A percentile compares a stretch with the other conserved stretches of the same genome.
These are phyloP conservation scores for Poeciliopsis paucimaculata DNA, from an alignment of 2,797 vertebrate genomes.

Conservation along the genomic window DNA sequence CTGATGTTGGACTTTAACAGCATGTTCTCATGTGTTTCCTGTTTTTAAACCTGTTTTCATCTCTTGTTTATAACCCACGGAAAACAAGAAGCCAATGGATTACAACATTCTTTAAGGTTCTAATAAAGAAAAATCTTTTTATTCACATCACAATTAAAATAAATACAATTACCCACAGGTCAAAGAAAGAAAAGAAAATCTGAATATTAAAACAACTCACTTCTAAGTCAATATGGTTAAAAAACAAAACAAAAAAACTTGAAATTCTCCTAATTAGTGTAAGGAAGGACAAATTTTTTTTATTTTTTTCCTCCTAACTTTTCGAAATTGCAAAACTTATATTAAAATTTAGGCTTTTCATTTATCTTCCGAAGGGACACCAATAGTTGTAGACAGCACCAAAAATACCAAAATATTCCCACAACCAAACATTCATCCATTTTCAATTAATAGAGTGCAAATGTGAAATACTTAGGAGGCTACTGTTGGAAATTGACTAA, in stretches of 20 bases:
- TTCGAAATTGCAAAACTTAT: neutral
- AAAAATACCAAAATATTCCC: neutral
- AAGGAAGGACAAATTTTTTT: neutral
- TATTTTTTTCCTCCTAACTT: neutral
- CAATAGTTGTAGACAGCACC: too few species aligned
- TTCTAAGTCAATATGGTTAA: too few species aligned
- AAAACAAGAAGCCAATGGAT: neutral
- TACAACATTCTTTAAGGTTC: neutral
- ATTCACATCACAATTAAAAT: neutral
- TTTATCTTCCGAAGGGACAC: neutral
- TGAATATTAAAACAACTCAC: too few species aligned
- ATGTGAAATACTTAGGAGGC: neutral
- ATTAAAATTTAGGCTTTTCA: neutral
- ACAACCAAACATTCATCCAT: neutral
- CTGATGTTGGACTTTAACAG: neutral
- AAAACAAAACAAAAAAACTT: too few species aligned
- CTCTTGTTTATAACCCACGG: neutral
- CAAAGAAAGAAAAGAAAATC: too few species aligned
- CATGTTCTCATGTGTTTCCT: neutral
- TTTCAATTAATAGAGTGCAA: neutral
- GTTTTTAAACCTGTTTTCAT: neutral
- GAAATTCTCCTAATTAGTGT: too few species aligned
- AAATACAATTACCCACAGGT: neutral
- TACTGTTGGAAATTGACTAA: neutral
- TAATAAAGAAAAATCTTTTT: neutral